Evolutionary conservation across 2,888 invertebrate genomes (phyloP).

Genomic region (Diarsia brunnea): DNA sequence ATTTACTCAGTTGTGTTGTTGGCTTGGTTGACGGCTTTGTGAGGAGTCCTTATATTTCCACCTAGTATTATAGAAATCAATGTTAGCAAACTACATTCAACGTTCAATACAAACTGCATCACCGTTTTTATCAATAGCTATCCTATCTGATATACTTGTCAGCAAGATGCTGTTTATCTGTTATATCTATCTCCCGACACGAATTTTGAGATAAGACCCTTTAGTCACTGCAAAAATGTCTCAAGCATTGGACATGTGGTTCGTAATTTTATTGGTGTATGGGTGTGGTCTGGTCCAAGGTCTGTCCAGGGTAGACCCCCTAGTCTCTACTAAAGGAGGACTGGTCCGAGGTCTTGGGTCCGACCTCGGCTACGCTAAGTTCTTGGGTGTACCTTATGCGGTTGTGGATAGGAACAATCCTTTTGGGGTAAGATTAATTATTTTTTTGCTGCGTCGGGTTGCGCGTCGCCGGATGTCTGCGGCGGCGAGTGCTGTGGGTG

Average conservation of each 20-base stretch:
- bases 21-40: too few species aligned
- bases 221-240: conserved; percentile 4
- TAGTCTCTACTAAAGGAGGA: conserved; percentile 61
- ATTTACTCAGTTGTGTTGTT: too few species aligned
- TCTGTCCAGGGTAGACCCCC: conserved; percentile 59
- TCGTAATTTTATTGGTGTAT: conserved; percentile 10
- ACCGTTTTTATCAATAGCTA: neutral
- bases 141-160: neutral
- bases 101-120: neutral
- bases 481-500: too few species aligned
- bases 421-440: conserved; percentile 67
- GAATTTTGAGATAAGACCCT: neutral
- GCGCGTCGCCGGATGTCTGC: too few species aligned
- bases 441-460: too few species aligned
- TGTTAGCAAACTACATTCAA: neutral
- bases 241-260: conserved; percentile 31
- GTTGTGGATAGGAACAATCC: conserved; percentile 60
- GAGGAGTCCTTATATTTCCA: too few species aligned
- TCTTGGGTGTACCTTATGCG: conserved; percentile 70
- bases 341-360: conserved; percentile 62
- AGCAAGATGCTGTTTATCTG: conserved; percentile 17
- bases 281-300: conserved; percentile 33
- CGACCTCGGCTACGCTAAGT: conserved; percentile 61
- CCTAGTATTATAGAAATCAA: too few species aligned
- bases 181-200: neutral